Evolutionary conservation across 2,888 invertebrate species (phyloP).

Genomic region (Dolichomitus sp.): DNA sequence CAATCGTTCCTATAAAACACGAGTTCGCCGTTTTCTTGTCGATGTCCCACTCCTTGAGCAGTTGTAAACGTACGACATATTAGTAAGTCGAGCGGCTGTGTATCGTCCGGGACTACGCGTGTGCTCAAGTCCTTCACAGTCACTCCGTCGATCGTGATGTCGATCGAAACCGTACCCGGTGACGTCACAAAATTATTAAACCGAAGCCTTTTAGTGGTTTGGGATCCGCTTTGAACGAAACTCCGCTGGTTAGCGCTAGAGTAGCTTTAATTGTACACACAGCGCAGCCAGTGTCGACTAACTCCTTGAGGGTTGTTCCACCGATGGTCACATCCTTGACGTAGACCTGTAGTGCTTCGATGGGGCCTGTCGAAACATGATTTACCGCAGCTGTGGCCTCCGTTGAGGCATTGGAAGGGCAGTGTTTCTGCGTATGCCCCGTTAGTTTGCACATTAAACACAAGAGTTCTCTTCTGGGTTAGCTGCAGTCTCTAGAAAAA

Average conservation of each 20-base stretch:
- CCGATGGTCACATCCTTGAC: constrained; percentile 14
- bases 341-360: background rate
- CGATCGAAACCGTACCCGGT: background rate
- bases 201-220: constrained; percentile 24
- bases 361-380: background rate
- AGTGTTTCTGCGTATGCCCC: constrained; percentile 1
- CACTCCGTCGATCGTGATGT: constrained; percentile 23
- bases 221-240: background rate
- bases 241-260: background rate
- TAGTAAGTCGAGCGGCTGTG: constrained; percentile 25
- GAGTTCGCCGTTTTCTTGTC: constrained; percentile 3
- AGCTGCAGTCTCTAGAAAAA: constrained; percentile 9
- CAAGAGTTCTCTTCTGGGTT: background rate
- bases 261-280: constrained; percentile 43
- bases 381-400: background rate
- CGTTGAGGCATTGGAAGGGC: background rate
- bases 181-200: background rate
- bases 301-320: background rate
- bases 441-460: background rate
- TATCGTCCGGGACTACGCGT: constrained; percentile 20
- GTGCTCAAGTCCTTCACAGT: constrained; percentile 1
- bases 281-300: constrained; percentile 38
- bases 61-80: constrained; percentile 22
- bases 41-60: background rate
- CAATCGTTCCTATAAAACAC: too few species aligned